Percentiles rank a stretch among this genome's conserved stretches.
Evolutionary conservation across 2,113 vertebrate genomes (phyloP).

Genomic region (Hippotragus niger): DNA sequence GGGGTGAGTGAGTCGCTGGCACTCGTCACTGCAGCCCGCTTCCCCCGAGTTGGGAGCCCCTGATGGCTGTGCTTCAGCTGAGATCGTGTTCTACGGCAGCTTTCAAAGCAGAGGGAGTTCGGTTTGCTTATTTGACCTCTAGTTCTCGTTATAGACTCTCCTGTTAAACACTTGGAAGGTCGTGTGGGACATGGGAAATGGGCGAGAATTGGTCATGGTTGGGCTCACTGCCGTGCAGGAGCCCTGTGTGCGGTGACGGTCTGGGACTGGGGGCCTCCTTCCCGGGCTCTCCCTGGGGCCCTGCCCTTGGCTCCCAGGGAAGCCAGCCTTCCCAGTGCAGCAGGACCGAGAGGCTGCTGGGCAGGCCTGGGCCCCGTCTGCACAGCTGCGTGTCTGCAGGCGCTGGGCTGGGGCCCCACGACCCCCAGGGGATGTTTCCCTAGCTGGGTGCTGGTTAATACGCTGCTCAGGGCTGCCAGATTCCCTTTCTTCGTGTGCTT

Average conservation of each 20-base stretch:
- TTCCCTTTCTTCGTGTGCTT: not conserved
- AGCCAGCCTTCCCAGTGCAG: rapidly evolving
- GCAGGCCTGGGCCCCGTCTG: not conserved
- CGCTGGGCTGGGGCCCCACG: rapidly evolving
- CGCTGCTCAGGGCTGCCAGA: rapidly evolving
- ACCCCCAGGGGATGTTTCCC: rapidly evolving
- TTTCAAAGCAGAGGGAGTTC: slow-evolving; percentile 47
- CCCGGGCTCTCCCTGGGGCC: not conserved
- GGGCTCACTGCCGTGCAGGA: rapidly evolving
- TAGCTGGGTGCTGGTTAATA: not conserved
- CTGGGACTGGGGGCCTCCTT: too few species aligned
- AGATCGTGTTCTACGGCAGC: slow-evolving; percentile 28
- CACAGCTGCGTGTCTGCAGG: rapidly evolving
- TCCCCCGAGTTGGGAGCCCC: slow-evolving; percentile 52
- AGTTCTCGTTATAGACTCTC: not conserved
- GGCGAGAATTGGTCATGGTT: rapidly evolving
- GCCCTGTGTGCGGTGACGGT: rapidly evolving
- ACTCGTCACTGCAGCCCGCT: not conserved
- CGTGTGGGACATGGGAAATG: rapidly evolving
- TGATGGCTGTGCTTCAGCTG: slow-evolving; percentile 73
- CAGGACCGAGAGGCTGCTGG: rapidly evolving
- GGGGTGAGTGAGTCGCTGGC: slow-evolving; percentile 69
- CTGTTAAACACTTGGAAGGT: not conserved
- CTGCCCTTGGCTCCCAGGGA: not conserved
- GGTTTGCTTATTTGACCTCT: not conserved